A percentile compares a stretch with the other conserved stretches of the same genome.
These are phyloP conservation scores for Habropoda laboriosa DNA, from an alignment of 1,140 invertebrate genomes.

Conservation along the genomic window DNA sequence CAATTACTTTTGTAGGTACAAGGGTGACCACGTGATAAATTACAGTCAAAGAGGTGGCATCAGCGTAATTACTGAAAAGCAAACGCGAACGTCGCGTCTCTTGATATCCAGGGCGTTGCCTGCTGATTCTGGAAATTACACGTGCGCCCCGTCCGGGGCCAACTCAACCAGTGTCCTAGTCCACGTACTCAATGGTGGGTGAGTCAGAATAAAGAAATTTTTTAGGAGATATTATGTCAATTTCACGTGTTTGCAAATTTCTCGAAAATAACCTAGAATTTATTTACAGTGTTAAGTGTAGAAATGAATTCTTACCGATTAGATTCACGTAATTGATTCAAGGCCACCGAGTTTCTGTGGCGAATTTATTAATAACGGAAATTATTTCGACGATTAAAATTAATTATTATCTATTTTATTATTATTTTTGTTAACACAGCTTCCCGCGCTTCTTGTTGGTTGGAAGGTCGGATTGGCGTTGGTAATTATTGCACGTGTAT, in stretches of 20 bases:
- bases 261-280: too few relatives aligned
- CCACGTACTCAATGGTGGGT: constrained; percentile 85
- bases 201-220: constrained; percentile 53
- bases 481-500: too few relatives aligned
- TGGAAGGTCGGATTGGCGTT: too few relatives aligned
- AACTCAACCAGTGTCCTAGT: constrained; percentile 84
- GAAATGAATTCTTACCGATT: too few relatives aligned
- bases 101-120: constrained; percentile 90
- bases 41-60: constrained; percentile 93
- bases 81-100: constrained; percentile 90
- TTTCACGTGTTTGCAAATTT: neutral
- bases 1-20: constrained; percentile 82
- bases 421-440: too few relatives aligned
- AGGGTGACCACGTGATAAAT: constrained; percentile 92
- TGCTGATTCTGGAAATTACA: constrained; percentile 93
- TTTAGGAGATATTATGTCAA: neutral
- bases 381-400: too few relatives aligned
- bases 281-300: too few relatives aligned
- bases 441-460: too few relatives aligned
- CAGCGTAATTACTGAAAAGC: constrained; percentile 92
- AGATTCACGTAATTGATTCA: too few relatives aligned
- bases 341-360: too few relatives aligned
- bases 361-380: too few relatives aligned
- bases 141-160: constrained; percentile 87
- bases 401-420: too few relatives aligned